Percentiles rank a stretch among this genome's conserved stretches.
Evolutionary conservation across 2,797 vertebrate genomes (phyloP).

Genomic region (Halcyon leucocephala): DNA sequence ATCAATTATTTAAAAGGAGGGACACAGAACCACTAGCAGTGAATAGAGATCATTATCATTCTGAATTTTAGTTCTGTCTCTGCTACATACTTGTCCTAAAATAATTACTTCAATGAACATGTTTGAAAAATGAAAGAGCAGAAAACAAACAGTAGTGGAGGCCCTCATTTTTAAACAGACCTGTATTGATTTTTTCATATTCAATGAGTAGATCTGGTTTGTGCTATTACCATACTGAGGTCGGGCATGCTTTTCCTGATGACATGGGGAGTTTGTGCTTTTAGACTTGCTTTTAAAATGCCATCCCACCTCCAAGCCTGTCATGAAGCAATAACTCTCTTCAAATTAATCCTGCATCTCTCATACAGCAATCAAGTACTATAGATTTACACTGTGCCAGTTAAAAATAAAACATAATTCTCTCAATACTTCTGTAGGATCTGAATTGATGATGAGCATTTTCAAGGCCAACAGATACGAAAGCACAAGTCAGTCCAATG

Average conservation of each 20-base stretch:
- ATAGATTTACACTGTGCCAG: not conserved
- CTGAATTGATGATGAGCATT: not conserved
- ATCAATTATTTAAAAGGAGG: not conserved
- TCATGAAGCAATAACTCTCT: not conserved
- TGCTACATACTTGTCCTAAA: not conserved
- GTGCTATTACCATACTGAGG: not conserved
- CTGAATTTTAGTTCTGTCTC: not conserved
- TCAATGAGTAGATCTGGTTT: not conserved
- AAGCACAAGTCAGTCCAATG: not conserved
- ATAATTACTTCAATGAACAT: not conserved
- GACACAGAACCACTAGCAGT: accelerated
- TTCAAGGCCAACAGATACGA: not conserved
- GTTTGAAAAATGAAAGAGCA: not conserved
- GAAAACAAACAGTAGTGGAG: not conserved
- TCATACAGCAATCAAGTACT: not conserved
- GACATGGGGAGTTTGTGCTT: not conserved
- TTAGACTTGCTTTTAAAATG: not conserved
- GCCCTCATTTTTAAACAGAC: not conserved
- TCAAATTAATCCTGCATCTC: not conserved
- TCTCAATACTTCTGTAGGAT: not conserved
- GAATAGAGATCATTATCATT: not conserved
- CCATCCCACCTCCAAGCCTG: not conserved
- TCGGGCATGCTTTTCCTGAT: not conserved
- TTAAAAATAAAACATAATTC: not conserved
- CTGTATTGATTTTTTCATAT: not conserved